Conservation (phyloP, 2,797 vertebrate species). For the Monodelphis domestica region DNA sequence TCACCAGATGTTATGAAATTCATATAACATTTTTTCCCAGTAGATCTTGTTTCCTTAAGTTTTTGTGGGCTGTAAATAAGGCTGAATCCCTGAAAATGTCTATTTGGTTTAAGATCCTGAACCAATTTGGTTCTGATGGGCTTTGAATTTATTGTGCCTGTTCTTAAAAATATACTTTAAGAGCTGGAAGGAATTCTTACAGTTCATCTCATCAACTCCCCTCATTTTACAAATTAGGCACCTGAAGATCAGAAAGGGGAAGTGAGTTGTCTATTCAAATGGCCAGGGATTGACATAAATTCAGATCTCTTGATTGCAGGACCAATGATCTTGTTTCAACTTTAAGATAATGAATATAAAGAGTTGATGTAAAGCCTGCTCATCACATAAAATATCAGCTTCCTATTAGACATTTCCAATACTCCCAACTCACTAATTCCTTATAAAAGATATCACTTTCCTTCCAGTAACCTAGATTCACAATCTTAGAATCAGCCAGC, state of each 20-base stretch:
- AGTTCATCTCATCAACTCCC: background rate
- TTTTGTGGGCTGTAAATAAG: constrained; percentile 18
- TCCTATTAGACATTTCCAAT: background rate
- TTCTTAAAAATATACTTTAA: background rate
- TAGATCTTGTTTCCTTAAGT: constrained; percentile 38
- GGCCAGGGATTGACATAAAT: background rate
- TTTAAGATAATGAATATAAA: background rate
- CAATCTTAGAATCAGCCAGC: background rate
- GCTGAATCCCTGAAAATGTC: constrained; percentile 25
- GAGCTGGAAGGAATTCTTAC: background rate
- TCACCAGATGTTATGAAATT: constrained; percentile 4
- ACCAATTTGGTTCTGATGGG: background rate
- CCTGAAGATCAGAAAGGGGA: background rate
- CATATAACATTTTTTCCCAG: background rate
- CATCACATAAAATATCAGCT: background rate
- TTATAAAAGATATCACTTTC: background rate
- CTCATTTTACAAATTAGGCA: background rate
- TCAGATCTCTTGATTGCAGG: background rate
- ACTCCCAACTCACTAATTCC: background rate
- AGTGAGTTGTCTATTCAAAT: background rate
- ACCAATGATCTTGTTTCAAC: background rate
- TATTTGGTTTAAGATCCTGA: constrained; percentile 41
- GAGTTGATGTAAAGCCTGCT: background rate
- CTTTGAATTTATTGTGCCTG: background rate
- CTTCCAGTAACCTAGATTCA: background rate